phyloP scores from a whole-genome alignment of 2,888 invertebrate species.

The Abrostola triplasia region DNA sequence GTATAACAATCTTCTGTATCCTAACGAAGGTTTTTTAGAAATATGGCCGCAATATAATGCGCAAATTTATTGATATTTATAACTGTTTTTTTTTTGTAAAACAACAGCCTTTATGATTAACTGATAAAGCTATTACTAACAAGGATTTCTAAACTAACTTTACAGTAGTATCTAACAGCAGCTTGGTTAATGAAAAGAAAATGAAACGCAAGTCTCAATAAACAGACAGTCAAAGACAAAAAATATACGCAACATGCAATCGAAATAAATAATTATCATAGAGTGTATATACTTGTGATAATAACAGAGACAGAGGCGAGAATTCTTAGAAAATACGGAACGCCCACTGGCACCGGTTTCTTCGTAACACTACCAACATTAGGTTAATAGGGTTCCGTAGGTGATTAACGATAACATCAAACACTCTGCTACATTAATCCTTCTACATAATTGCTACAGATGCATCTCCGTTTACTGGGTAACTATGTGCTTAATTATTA shows the following conservation, averaged over 20 bases:
- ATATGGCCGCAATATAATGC: no score
- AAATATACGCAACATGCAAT: slow-evolving; percentile 17
- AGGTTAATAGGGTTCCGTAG: slow-evolving; percentile 51
- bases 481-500: slow-evolving; percentile 44
- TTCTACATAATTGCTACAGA: slow-evolving; percentile 50
- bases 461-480: slow-evolving; percentile 49
- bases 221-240: slow-evolving; percentile 19
- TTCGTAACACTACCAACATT: slow-evolving; percentile 27
- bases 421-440: slow-evolving; percentile 32
- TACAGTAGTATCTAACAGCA: no score
- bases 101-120: no score
- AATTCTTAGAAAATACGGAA: slow-evolving; percentile 56
- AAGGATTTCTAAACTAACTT: no score
- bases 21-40: no score
- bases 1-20: no score
- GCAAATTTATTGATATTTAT: no score
- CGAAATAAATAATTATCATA: slow-evolving; percentile 40
- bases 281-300: slow-evolving; percentile 34
- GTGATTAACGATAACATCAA: slow-evolving; percentile 52
- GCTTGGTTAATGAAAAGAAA: no score
- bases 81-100: no score
- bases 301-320: slow-evolving; percentile 51
- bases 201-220: not conserved
- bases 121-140: no score
- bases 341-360: slow-evolving; percentile 49